phyloP scores from a whole-genome alignment of 2,888 invertebrate species.

The Pasiphila rectangulata region DNA sequence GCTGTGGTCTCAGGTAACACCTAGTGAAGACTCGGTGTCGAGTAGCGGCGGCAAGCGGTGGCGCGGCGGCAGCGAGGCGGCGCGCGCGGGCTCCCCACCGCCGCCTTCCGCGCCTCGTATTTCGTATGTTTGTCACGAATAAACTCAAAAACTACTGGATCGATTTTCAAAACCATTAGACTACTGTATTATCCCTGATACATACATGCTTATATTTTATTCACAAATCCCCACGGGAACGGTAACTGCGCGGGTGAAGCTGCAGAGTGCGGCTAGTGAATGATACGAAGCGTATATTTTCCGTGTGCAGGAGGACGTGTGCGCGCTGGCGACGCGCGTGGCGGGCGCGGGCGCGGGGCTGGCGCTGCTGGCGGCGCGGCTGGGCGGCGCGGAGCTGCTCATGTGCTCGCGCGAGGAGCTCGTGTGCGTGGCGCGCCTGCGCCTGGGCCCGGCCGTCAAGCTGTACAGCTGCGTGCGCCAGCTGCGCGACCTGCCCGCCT shows the following conservation, averaged over 20 bases:
- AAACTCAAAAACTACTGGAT: too few relatives aligned
- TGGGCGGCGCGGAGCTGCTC: constrained; percentile 91
- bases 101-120: constrained; percentile 48
- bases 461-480: constrained; percentile 58
- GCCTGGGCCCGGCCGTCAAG: constrained; percentile 92
- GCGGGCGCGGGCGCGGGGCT: constrained; percentile 52
- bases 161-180: too few relatives aligned
- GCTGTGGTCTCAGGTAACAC: constrained; percentile 57
- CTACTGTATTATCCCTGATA: too few relatives aligned
- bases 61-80: constrained; percentile 80
- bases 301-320: constrained; percentile 74
- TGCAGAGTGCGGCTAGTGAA: background rate
- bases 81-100: constrained; percentile 73
- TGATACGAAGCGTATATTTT: constrained; percentile 46
- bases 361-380: constrained; percentile 67
- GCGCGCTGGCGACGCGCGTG: constrained; percentile 50
- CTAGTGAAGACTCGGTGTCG: constrained; percentile 56
- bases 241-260: background rate
- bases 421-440: constrained; percentile 85
- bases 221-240: too few relatives aligned
- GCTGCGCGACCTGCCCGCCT: constrained; percentile 47
- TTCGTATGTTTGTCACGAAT: too few relatives aligned
- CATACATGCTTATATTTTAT: too few relatives aligned
- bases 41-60: constrained; percentile 59
- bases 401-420: constrained; percentile 92